Evolutionary conservation across 2,797 vertebrate genomes (phyloP), one percentile per base, ranked within the genome.

Genomic region (Sardinella longiceps): DNA sequence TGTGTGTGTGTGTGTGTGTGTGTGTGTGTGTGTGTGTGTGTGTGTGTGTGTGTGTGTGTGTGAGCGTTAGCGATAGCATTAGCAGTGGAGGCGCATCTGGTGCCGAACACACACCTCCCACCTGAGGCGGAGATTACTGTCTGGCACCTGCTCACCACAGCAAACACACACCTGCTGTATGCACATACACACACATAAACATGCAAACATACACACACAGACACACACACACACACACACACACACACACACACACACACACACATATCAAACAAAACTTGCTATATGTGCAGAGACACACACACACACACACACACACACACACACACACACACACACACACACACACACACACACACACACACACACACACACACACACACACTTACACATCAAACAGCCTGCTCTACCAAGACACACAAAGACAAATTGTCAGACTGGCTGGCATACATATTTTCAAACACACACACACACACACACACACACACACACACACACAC

Each of bases 91-190:
- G 30, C 14, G 30, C 30, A 74, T 74, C 15, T 74, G 66, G 14
- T 74, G 66, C 33, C 33, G 33, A 66, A 66, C 25, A 66, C 60
- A 66, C 60, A 63, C 7, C 25, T 28, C 60, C 60, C 60, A 63
- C 60, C 60, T 66, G 60, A 66, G 60, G 60, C 60, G 10, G 60
- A 66, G 60, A 66, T 66, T 66, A 33, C 25, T 33, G 60, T 30
- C 60, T 66, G 60, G 60, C 60, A 66, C 60, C 60, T 66, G 60
- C 28, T 28, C 60, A 12, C 11, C 60, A 14, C 60, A 4, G 9
- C 60, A 66, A 14, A 66, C 60, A 66, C 10, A 66, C n/a, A 66
- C 60, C 60, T 66, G 28, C 9, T 25, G 11, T 28, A 33, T 12
- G 15, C 10, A 66, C 60, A 66, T 28, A 66, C 60, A 33, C 60